Evolutionary conservation across 2,797 vertebrate genomes (phyloP), one percentile per base, ranked within the genome.

Genomic region (Atherinosoma microstoma): DNA sequence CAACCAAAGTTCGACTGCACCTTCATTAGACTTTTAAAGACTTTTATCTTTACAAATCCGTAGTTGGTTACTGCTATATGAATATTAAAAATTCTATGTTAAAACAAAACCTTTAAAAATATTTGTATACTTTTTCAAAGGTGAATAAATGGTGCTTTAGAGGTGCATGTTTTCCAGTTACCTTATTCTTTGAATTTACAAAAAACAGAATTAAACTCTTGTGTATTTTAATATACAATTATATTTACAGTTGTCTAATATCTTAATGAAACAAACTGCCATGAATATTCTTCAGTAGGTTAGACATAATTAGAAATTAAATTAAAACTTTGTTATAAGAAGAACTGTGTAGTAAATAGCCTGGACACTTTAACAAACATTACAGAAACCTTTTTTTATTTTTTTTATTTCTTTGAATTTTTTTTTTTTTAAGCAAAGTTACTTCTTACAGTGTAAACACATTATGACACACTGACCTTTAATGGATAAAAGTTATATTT

Each of bases 161-260:
- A 58, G n/a, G 49, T 45, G 54, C 35, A 64, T 58, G 20, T 34
- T 53, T 75, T 49, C 4, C 3, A 22, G 4, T 49, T 34, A 16
- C 15, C n/a, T 32, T n/a, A 6, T 30, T 30, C 36, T 22, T 16
- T 49, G 53, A 9, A 20, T 27, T 56, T 63, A 45, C 40, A 27
- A 47, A 51, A 64, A 64, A 49, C 42, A 64, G 30, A 56, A 27
- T 54, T 54, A 27, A 54, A 24, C 12, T 32, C 16, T 29, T 29
- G 47, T n/a, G n/a, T 9, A 22, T 49, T 10, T 22, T 2, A 49
- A 22, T n/a, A 51, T 49, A 63, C 38, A 61, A 32, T 64, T 58
- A 53, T 80, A 85, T 87, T 76, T 83, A 83, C 85, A 89, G 34
- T 38, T 67, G 38, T 72, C 8, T 70, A 61, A 54, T 67, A 38